Evolutionary conservation across 2,113 vertebrate species (phyloP).

Genomic region (Phrynosoma platyrhinos): DNA sequence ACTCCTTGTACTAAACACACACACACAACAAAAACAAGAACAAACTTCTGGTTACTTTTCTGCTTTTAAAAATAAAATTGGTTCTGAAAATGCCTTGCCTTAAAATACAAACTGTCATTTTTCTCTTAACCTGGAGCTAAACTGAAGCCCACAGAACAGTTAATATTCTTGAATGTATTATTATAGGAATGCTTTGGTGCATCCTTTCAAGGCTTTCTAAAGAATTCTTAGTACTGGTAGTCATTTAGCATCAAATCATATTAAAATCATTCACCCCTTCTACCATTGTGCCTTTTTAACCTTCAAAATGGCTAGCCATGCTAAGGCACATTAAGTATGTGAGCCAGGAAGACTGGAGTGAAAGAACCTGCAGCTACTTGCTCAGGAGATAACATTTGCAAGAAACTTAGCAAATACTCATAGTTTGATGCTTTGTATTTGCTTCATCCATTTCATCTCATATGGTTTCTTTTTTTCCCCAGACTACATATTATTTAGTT

Average conservation of each 20-base stretch:
- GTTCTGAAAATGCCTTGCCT: conserved; percentile 40
- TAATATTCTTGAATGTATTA: neutral
- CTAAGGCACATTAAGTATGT: neutral
- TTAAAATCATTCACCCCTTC: neutral
- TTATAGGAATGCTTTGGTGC: neutral
- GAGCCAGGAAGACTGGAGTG: neutral
- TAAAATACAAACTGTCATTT: conserved; percentile 40
- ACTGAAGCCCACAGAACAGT: neutral
- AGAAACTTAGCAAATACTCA: neutral
- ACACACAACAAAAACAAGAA: too few relatives aligned
- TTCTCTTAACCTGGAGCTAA: conserved; percentile 6
- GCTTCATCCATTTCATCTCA: neutral
- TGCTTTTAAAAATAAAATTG: conserved; percentile 50
- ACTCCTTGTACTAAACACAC: conserved; percentile 35
- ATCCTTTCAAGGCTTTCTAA: neutral
- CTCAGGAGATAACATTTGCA: neutral
- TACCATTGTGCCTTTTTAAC: neutral
- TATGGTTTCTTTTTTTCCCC: neutral
- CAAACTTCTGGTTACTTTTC: neutral
- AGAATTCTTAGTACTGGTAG: neutral
- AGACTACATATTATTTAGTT: too few relatives aligned
- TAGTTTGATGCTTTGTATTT: neutral
- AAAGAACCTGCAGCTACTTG: neutral
- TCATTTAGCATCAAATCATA: neutral
- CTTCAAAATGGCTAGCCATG: neutral